Percentiles rank a stretch among this genome's conserved stretches.
Conservation (phyloP, 2,888 invertebrate species). For the Erynnis tages region DNA sequence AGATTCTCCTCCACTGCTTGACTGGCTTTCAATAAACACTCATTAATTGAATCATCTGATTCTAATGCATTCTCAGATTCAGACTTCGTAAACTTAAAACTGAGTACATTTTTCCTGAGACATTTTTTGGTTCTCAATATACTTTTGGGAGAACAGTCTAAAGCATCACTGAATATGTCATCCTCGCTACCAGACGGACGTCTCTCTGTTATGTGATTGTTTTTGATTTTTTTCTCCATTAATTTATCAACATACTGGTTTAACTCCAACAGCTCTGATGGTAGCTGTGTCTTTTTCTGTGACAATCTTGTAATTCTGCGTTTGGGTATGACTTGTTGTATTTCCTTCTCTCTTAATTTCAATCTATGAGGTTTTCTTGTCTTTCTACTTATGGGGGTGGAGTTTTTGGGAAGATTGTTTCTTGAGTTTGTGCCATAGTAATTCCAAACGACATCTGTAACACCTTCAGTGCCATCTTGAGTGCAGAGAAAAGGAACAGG, state of each 20-base stretch:
- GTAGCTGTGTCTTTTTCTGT: conserved; percentile 62
- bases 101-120: conserved; percentile 67
- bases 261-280: conserved; percentile 67
- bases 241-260: conserved; percentile 69
- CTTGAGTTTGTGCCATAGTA: conserved; percentile 65
- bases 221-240: conserved; percentile 50
- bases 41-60: conserved; percentile 78
- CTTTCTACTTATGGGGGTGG: conserved; percentile 66
- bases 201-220: conserved; percentile 39
- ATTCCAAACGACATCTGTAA: conserved; percentile 77
- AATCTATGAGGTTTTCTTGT: conserved; percentile 51
- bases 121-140: conserved; percentile 52
- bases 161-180: conserved; percentile 62
- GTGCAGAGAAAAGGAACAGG: conserved; percentile 76
- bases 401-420: conserved; percentile 52
- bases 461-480: conserved; percentile 74
- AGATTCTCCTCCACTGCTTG: conserved; percentile 73
- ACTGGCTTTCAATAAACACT: conserved; percentile 71
- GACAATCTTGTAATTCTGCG: conserved; percentile 50
- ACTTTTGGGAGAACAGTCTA: conserved; percentile 64
- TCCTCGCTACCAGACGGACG: conserved; percentile 62
- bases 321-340: conserved; percentile 44
- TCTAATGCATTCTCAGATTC: conserved; percentile 66
- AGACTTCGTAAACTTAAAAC: conserved; percentile 64
- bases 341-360: conserved; percentile 54